Evolutionary conservation across 2,113 vertebrate genomes (phyloP).

Genomic region (Oplegnathus fasciatus): DNA sequence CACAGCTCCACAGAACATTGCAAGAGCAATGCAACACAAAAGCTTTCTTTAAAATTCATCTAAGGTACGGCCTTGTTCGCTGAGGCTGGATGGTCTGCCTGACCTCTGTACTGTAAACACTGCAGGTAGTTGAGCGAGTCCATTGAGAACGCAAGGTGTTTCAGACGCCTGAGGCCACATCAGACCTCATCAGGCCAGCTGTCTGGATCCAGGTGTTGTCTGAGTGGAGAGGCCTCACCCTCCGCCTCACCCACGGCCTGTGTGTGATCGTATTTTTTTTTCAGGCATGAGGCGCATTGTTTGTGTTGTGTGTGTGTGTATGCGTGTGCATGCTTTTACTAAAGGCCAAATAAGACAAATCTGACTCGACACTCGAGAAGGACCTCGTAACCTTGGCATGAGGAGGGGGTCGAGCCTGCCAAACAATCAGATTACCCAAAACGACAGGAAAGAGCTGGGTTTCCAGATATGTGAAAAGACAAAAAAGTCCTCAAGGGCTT

Average conservation of each 20-base stretch:
- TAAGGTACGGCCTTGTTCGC: slow-evolving; percentile 17
- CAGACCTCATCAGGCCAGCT: slow-evolving; percentile 69
- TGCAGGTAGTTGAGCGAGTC: slow-evolving; percentile 41
- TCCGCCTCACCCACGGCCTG: slow-evolving; percentile 46
- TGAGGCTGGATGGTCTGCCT: slow-evolving; percentile 34
- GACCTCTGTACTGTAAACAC: slow-evolving; percentile 46
- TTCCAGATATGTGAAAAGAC: slow-evolving; percentile 38
- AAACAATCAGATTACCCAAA: slow-evolving; percentile 47
- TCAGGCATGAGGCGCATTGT: neutral
- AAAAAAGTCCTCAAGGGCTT: slow-evolving; percentile 3
- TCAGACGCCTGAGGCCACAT: slow-evolving; percentile 59
- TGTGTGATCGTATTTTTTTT: slow-evolving; percentile 24
- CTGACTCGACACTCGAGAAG: slow-evolving; percentile 56
- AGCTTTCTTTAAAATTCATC: slow-evolving; percentile 55
- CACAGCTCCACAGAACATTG: slow-evolving; percentile 20
- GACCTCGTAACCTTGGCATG: slow-evolving; percentile 52
- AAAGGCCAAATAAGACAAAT: slow-evolving; percentile 75
- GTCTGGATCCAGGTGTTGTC: slow-evolving; percentile 72
- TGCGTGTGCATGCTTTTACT: slow-evolving; percentile 31
- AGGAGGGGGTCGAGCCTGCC: slow-evolving; percentile 31
- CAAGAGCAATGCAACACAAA: slow-evolving; percentile 3
- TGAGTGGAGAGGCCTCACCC: slow-evolving; percentile 51
- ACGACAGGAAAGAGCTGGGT: slow-evolving; percentile 22
- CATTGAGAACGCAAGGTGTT: slow-evolving; percentile 45
- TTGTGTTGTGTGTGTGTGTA: slow-evolving; percentile 2